Percentiles rank a stretch among this genome's conserved stretches.
Conservation (phyloP, 2,113 vertebrate genomes). For the Amphiprion percula region DNA sequence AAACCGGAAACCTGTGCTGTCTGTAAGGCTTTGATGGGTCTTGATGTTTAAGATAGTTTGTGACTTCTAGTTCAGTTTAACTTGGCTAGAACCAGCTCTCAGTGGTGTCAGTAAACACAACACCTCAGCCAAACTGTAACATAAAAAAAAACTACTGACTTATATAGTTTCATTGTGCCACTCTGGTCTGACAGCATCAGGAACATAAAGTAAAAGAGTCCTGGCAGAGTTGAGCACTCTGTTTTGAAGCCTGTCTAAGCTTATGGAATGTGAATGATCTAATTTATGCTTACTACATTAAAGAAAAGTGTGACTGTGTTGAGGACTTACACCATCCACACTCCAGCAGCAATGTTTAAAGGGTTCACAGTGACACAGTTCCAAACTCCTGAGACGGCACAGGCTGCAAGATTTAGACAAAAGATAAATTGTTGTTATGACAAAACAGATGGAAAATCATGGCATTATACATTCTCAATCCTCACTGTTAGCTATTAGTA, state of each 20-base stretch:
- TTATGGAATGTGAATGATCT: background rate
- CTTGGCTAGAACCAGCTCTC: too few species aligned
- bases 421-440: conserved; percentile 1
- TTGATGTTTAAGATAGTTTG: background rate
- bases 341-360: conserved; percentile 94
- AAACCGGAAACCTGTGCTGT: background rate
- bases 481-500: background rate
- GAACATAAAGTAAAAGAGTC: too few species aligned
- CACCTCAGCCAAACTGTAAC: too few species aligned
- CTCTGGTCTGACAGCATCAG: too few species aligned
- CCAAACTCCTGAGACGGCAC: conserved; percentile 91
- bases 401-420: conserved; percentile 81
- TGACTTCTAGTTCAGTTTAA: background rate
- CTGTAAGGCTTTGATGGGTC: background rate
- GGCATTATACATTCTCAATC: background rate
- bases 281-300: background rate
- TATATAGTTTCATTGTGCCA: too few species aligned
- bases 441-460: background rate
- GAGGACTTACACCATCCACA: conserved; percentile 98
- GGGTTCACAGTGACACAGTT: conserved; percentile 95
- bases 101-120: too few species aligned
- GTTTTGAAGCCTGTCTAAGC: too few species aligned
- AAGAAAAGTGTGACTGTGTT: background rate
- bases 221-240: too few species aligned
- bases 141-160: too few species aligned